Evolutionary conservation across 2,888 invertebrate species (phyloP).

Genomic region (Epinotia nisella): DNA sequence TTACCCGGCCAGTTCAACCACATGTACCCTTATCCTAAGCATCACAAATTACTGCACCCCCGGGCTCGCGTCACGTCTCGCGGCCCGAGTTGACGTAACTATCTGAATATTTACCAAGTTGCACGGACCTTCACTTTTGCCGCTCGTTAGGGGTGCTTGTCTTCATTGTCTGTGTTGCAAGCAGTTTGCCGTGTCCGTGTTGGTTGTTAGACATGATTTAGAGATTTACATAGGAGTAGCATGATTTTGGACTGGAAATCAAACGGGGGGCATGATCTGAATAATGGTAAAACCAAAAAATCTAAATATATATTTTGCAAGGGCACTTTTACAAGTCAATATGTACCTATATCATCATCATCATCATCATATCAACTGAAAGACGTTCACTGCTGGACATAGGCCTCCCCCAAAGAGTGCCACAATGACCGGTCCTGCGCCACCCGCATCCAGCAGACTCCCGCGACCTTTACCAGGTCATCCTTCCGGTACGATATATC

Average conservation of each 20-base stretch:
- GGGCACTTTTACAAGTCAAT: too few relatives aligned
- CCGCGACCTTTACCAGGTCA: too few relatives aligned
- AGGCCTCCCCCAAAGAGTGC: too few relatives aligned
- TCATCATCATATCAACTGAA: too few relatives aligned
- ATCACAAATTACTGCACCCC: constrained; percentile 56
- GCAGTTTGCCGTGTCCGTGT: constrained; percentile 19
- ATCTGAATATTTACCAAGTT: constrained; percentile 67
- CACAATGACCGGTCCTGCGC: too few relatives aligned
- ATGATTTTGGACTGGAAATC: background rate
- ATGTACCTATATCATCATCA: too few relatives aligned
- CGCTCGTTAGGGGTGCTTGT: constrained; percentile 54
- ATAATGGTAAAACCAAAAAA: background rate
- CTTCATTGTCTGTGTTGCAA: constrained; percentile 30
- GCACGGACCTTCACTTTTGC: constrained; percentile 55
- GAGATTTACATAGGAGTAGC: constrained; percentile 5
- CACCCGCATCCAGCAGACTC: too few relatives aligned
- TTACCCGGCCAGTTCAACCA: constrained; percentile 12
- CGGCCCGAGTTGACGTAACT: constrained; percentile 60
- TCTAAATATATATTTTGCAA: too few relatives aligned
- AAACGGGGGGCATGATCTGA: background rate
- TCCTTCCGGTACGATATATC: too few relatives aligned
- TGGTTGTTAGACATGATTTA: constrained; percentile 15
- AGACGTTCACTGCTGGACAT: too few relatives aligned
- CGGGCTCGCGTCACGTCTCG: constrained; percentile 56
- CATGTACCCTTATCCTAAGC: constrained; percentile 48